These are phyloP conservation scores for Kryptolebias ocellatus DNA, from an alignment of 2,797 vertebrate genomes.

Conservation along the genomic window DNA sequence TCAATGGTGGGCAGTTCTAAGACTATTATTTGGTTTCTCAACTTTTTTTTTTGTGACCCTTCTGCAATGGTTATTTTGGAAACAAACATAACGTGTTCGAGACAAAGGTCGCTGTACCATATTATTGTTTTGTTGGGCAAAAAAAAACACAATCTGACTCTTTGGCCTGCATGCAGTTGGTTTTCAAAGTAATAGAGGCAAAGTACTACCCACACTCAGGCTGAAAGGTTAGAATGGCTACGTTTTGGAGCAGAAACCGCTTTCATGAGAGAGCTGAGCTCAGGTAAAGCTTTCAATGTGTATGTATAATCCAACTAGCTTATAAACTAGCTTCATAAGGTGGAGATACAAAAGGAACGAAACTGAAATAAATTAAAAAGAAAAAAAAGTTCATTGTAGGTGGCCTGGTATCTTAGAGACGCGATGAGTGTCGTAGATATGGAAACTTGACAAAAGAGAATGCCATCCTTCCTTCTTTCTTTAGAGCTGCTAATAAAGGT, in stretches of 20 bases:
- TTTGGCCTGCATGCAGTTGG: background rate
- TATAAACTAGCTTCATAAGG: background rate
- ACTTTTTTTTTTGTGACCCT: background rate
- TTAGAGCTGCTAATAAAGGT: background rate
- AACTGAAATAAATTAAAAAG: background rate
- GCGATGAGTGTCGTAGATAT: background rate
- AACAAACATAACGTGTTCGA: background rate
- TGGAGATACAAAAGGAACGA: background rate
- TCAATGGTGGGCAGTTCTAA: background rate
- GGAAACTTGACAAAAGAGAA: background rate
- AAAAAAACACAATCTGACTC: background rate
- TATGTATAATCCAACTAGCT: constrained; percentile 7
- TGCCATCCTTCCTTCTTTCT: background rate
- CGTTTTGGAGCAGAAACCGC: background rate
- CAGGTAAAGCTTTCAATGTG: constrained; percentile 23
- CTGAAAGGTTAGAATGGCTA: background rate
- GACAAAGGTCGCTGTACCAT: background rate
- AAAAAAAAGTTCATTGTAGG: background rate
- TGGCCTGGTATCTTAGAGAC: constrained; percentile 1
- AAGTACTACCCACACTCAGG: background rate
- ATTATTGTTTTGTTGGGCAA: background rate
- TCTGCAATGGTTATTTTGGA: background rate
- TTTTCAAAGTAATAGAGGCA: constrained; percentile 4
- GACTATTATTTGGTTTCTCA: background rate
- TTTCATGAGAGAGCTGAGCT: constrained; percentile 23